These are phyloP conservation scores for Odocoileus virginianus DNA, from an alignment of 2,113 vertebrate genomes.

Conservation along the genomic window DNA sequence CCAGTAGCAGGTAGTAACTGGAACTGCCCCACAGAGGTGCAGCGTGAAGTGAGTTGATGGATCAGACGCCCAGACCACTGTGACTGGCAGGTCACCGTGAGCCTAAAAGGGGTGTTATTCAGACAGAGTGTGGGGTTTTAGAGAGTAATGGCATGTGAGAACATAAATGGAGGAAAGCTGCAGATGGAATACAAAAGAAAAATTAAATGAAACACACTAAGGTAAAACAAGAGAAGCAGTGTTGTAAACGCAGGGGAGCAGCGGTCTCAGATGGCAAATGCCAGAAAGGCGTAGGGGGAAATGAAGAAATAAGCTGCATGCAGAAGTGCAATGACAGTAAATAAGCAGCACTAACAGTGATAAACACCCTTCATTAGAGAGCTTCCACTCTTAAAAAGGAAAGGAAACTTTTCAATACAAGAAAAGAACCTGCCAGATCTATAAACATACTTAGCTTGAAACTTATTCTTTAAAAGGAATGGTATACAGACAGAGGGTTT, in stretches of 20 bases:
- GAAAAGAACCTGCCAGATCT: not conserved
- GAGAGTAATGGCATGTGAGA: not conserved
- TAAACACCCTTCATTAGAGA: not conserved
- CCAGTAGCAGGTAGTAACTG: rapidly evolving
- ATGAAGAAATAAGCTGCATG: not conserved
- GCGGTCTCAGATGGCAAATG: not conserved
- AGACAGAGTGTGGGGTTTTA: not conserved
- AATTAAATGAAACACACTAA: not conserved
- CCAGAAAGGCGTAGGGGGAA: not conserved
- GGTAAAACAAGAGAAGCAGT: not conserved
- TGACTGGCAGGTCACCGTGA: not conserved
- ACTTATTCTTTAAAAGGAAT: constrained; percentile 21
- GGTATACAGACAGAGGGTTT: not conserved
- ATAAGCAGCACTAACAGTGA: not conserved
- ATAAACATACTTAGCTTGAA: constrained; percentile 7
- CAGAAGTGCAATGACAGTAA: not conserved
- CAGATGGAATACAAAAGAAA: not conserved
- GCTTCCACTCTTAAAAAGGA: constrained; percentile 21
- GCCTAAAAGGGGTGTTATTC: not conserved
- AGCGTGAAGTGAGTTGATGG: rapidly evolving
- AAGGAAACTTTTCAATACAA: not conserved
- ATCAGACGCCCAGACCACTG: rapidly evolving
- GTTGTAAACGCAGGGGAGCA: not conserved
- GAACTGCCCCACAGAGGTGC: not conserved
- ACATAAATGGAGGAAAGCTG: not conserved